phyloP scores from a whole-genome alignment of 2,888 invertebrate genomes.

The Caenorhabditis plicata region DNA sequence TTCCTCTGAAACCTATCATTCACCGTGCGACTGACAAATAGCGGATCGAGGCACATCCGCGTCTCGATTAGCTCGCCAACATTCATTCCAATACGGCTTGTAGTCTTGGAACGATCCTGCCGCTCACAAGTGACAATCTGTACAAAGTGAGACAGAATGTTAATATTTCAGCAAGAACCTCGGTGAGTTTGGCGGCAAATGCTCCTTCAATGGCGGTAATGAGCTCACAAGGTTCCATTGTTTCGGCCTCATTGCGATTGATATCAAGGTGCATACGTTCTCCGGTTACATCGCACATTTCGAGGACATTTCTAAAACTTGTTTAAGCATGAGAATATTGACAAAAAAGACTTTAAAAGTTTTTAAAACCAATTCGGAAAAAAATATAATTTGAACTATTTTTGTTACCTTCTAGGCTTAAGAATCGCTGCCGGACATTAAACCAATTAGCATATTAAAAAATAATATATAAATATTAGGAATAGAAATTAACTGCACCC shows the following conservation, averaged over 20 bases:
- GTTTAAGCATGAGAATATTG: constrained; percentile 9
- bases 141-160: background rate
- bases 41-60: constrained; percentile 15
- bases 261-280: constrained; percentile 30
- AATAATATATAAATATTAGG: too few relatives aligned
- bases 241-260: constrained; percentile 13
- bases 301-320: constrained; percentile 39
- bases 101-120: constrained; percentile 23
- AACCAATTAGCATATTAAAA: too few relatives aligned
- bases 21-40: constrained; percentile 25
- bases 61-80: constrained; percentile 27
- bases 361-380: too few relatives aligned
- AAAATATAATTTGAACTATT: too few relatives aligned
- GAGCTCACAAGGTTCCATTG: constrained; percentile 18
- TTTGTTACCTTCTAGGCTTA: too few relatives aligned
- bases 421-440: too few relatives aligned
- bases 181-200: constrained; percentile 29
- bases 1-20: background rate
- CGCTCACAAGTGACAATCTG: constrained; percentile 28
- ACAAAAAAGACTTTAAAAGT: too few relatives aligned
- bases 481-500: too few relatives aligned
- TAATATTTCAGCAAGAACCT: constrained; percentile 12
- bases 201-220: constrained; percentile 26
- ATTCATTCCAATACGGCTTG: constrained; percentile 24
- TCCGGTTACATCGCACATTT: constrained; percentile 26